Conservation (phyloP, 1,140 invertebrate species). For the Arion vulgaris region DNA sequence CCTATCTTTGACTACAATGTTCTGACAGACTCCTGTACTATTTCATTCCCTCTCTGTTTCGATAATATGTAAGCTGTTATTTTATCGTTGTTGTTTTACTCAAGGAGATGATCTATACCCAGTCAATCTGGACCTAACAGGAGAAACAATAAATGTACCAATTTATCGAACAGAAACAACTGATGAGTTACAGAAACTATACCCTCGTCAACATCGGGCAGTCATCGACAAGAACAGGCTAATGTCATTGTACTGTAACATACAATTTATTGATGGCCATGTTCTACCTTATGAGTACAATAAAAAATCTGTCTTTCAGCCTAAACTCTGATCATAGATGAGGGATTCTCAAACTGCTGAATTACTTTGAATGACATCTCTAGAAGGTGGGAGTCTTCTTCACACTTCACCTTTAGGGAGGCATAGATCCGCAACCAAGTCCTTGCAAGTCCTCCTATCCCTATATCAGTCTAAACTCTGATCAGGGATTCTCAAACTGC, state of each 20-base stretch:
- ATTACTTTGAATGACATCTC: too few species aligned
- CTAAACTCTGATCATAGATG: not conserved
- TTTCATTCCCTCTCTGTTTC: not conserved
- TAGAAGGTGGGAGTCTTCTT: too few species aligned
- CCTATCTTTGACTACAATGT: too few species aligned
- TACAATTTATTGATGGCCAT: not conserved
- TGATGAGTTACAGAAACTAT: slow-evolving; percentile 3
- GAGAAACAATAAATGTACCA: not conserved
- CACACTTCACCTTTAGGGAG: too few species aligned
- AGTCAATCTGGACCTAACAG: slow-evolving; percentile 47
- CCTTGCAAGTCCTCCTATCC: too few species aligned
- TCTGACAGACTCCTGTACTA: too few species aligned
- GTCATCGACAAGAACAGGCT: not conserved
- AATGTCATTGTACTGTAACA: slow-evolving; percentile 19
- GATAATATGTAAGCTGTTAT: not conserved
- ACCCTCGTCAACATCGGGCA: not conserved
- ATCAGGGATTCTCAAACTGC: too few species aligned
- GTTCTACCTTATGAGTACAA: slow-evolving; percentile 1
- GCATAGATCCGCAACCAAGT: too few species aligned
- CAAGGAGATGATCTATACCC: slow-evolving; percentile 60
- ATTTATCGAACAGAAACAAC: not conserved
- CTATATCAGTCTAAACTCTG: too few species aligned
- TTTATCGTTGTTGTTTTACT: not conserved
- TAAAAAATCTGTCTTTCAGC: not conserved
- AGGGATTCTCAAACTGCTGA: too few species aligned